phyloP scores from a whole-genome alignment of 2,113 vertebrate genomes.

The Formicarius rufipectus region DNA sequence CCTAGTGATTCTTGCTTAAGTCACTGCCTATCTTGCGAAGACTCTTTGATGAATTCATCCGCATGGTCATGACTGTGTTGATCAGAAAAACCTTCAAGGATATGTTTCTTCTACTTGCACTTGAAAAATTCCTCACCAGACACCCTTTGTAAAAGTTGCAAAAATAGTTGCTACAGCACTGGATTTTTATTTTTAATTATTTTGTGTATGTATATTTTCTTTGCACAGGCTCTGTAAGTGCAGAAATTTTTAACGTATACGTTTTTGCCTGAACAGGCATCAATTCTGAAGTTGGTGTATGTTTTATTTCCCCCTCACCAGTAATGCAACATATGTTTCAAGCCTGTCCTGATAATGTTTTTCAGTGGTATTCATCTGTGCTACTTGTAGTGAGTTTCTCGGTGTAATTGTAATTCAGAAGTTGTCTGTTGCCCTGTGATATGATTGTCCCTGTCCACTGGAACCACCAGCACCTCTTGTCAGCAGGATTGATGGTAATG shows the following conservation, averaged over 20 bases:
- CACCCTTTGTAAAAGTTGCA: not conserved
- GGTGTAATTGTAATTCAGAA: slow-evolving; percentile 55
- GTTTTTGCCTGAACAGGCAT: not conserved
- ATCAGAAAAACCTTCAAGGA: not conserved
- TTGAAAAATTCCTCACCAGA: not conserved
- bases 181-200: not conserved
- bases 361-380: slow-evolving; percentile 20
- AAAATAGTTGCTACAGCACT: not conserved
- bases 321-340: slow-evolving; percentile 27
- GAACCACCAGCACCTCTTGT: slow-evolving; percentile 47
- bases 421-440: slow-evolving; percentile 59
- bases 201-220: not conserved
- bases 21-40: not conserved
- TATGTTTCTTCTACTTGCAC: not conserved
- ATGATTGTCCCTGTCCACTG: slow-evolving; percentile 55
- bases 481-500: slow-evolving; percentile 55
- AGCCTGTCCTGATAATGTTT: slow-evolving; percentile 36
- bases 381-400: slow-evolving; percentile 41
- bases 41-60: not conserved
- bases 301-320: not conserved
- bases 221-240: not conserved
- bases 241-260: not conserved
- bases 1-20: not conserved
- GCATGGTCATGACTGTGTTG: no score
- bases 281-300: not conserved